Evolutionary conservation across 2,888 invertebrate species (phyloP), one percentile per base, ranked within the genome.

Genomic region (Isotomurus palustris): DNA sequence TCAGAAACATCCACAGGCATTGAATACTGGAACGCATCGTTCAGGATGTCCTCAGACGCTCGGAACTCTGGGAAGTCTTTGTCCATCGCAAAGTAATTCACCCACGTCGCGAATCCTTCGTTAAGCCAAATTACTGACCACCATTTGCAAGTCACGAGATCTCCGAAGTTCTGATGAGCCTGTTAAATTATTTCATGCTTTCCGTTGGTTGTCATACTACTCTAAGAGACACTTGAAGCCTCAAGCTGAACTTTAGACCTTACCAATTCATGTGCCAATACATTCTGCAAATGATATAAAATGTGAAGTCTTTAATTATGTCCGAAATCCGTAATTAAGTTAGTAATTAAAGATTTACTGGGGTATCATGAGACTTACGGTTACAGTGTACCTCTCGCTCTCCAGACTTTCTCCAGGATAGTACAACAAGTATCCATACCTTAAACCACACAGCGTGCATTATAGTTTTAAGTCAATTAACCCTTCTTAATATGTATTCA

Each of bases 111-210:
- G n/a, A 53, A 47, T 2, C 53, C 53, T 47, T 53, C 53, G 17
- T 53, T 53, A 3, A 53, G 36, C 36, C 38, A 53, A 14, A 53
- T 44, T 2, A 35, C 4, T 10, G 35, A 28, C 56, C 56, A 56
- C 21, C 24, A 56, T 25, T 50, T 48, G 28, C 56, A 56, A 17
- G 56, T 56, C 2, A 56, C 56, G 21, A 56, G 44, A 40, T 56
- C 51, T 14, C 56, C 56, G 43, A 56, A 51, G 19, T 44, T 44
- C n/a, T 44, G 44, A 22, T 44, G 44, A 40, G 40, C 40, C 40
- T 40, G 10, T 6, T 6, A 6, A 40, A n/a, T 40, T 17, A 8
- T 6, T 12, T 12, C 8, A 32, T 10, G 8, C 14, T 32, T n/a
- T n/a, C n/a, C n/a, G n/a, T n/a, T n/a, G n/a, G n/a, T n/a, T n/a